Evolutionary conservation across 2,797 vertebrate species (phyloP).

Genomic region (Parotocinclus haroldoi): DNA sequence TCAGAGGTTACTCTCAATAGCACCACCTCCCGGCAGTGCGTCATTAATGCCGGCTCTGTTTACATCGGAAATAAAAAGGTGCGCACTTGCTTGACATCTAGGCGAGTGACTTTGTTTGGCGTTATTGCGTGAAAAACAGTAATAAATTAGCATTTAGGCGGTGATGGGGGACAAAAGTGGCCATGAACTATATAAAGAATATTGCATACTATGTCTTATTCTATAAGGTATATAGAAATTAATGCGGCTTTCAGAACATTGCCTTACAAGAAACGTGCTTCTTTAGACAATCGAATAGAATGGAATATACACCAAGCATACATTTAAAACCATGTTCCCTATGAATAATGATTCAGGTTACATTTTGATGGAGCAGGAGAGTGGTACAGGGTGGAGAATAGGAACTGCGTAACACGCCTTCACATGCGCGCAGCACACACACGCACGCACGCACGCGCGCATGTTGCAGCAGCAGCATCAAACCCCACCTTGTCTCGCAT

Average conservation of each 20-base stretch:
- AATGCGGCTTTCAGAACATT: no score
- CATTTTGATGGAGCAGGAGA: not conserved
- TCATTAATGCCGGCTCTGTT: constrained; percentile 60
- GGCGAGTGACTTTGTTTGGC: not conserved
- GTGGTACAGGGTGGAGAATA: constrained; percentile 37
- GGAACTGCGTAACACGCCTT: constrained; percentile 70
- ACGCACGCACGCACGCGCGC: not conserved
- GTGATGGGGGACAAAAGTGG: no score
- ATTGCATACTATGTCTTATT: no score
- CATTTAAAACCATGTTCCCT: no score
- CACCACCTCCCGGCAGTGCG: constrained; percentile 55
- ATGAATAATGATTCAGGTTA: not conserved
- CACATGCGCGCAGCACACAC: constrained; percentile 13
- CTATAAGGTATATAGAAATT: no score
- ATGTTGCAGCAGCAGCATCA: constrained; percentile 41
- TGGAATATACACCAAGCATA: no score
- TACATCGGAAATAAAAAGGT: constrained; percentile 77
- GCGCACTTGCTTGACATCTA: constrained; percentile 63
- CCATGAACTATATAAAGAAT: no score
- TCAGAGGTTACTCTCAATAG: constrained; percentile 38
- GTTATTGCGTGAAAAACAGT: no score
- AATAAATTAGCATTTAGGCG: no score
- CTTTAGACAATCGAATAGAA: no score
- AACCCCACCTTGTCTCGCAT: constrained; percentile 31
- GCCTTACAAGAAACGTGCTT: no score